A percentile compares a stretch with the other conserved stretches of the same genome.
These are phyloP conservation scores for Halocynthia aurantium DNA, from an alignment of 23 tunicate species.

Conservation along the genomic window DNA sequence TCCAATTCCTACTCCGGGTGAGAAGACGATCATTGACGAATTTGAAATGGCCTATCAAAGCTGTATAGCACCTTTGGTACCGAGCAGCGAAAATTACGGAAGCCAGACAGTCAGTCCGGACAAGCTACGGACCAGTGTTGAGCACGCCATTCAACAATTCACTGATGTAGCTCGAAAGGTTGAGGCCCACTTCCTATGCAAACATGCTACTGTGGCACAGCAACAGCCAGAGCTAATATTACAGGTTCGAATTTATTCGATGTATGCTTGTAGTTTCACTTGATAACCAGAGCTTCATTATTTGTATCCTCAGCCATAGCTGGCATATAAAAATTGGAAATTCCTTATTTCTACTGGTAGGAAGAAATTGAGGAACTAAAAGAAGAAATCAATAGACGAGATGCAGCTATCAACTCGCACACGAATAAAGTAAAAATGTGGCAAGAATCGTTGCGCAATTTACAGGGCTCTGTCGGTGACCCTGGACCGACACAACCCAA, in stretches of 20 bases:
- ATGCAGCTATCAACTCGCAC: constrained; percentile 26
- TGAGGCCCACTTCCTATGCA: constrained; percentile 57
- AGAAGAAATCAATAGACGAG: constrained; percentile 37
- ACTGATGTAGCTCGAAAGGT: constrained; percentile 49
- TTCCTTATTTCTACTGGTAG: constrained; percentile 1
- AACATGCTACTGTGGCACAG: constrained; percentile 28
- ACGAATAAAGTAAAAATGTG: constrained; percentile 33
- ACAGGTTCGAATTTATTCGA: neutral
- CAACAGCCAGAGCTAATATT: constrained; percentile 44
- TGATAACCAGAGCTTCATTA: too few species aligned
- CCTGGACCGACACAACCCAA: neutral
- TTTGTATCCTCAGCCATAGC: too few species aligned
- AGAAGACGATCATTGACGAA: constrained; percentile 31
- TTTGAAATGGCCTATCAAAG: constrained; percentile 53
- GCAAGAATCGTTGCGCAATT: constrained; percentile 21
- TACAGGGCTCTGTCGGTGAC: constrained; percentile 14
- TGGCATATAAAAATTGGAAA: neutral
- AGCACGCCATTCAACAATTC: constrained; percentile 35
- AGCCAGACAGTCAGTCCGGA: constrained; percentile 16
- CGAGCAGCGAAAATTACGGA: constrained; percentile 12
- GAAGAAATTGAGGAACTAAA: constrained; percentile 59
- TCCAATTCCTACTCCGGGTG: neutral
- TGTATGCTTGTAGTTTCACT: too few species aligned
- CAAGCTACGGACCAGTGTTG: constrained; percentile 46
- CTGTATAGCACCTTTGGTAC: constrained; percentile 32